Base-by-base conservation (phyloP, 2,797 vertebrate genomes). In the Peromyscus attwateri region DNA sequence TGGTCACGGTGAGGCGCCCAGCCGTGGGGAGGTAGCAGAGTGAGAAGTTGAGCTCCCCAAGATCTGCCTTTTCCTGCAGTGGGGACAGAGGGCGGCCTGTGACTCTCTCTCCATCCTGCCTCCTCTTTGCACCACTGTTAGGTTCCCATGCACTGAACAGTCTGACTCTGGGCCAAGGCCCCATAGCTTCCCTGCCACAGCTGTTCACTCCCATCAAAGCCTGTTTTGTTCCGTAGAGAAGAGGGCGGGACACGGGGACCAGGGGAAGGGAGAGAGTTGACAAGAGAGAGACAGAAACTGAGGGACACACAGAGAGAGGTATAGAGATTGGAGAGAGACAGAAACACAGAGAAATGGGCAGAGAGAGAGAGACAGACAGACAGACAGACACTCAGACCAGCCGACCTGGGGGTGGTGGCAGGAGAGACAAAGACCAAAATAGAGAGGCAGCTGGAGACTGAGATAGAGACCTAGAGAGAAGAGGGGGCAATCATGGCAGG, bases 11-110 rank as follows among this genome's bases (percentile, higher is more conserved):
- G 97, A 99, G 99, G 82, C 99, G 98, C 89, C 99, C 99, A 2
- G 99, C 99, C 8, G 99, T 99, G 95, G 99, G 99, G 98, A 99
- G 99, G 99, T 99, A 99, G 98, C 99, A 99, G 98, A 99, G 98
- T 68, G 99, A 99, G 98, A 99, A 99, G 97, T 99, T 99, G 98
- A 99, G 98, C 99, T 99, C 99, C 88, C 99, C 99, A 52, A 99
- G 99, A 96, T 99, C 99, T n/a, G 99, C 99, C 98, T 99, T 99
- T 98, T 99, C 99, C 99, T 99, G 99, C 62, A 16, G 57, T 12
- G 68, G 87, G 7, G 21, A 29, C 19, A 34, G 3, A 37, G 46
- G 17, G 83, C 49, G 27, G 55, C 13, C 17, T 49, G 81, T 71
- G 64, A 88, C 31, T 25, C 1, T 0, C 73, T 21, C 49, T 16